phyloP scores from a whole-genome alignment of 2,113 vertebrate species.

The Cynocephalus volans region DNA sequence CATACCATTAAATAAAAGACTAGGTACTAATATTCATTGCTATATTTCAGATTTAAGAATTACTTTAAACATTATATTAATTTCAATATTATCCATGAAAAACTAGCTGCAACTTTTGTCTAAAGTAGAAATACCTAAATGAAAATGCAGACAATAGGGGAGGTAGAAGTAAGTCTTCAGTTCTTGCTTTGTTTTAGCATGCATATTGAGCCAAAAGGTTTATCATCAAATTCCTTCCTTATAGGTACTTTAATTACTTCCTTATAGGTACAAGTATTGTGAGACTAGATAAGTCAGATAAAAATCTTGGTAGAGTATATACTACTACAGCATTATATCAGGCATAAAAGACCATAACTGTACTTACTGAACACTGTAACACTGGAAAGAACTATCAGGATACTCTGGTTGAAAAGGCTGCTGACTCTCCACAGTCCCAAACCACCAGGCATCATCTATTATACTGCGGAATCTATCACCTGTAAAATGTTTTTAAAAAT shows the following conservation, averaged over 20 bases:
- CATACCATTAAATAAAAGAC: slow-evolving; percentile 37
- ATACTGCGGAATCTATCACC: slow-evolving; percentile 98
- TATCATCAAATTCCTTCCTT: slow-evolving; percentile 34
- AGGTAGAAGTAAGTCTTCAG: background rate
- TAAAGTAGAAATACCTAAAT: slow-evolving; percentile 44
- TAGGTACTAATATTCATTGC: slow-evolving; percentile 6
- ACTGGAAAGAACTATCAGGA: slow-evolving; percentile 99
- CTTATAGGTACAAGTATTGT: background rate
- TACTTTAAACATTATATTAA: slow-evolving; percentile 62
- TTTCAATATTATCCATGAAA: slow-evolving; percentile 11
- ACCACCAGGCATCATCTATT: slow-evolving; percentile 99
- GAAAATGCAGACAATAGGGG: slow-evolving; percentile 22
- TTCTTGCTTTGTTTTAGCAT: slow-evolving; percentile 27
- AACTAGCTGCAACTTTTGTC: slow-evolving; percentile 33
- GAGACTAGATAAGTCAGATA: background rate
- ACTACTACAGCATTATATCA: background rate
- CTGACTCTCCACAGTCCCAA: slow-evolving; percentile 97
- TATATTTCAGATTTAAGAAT: slow-evolving; percentile 26
- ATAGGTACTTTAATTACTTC: slow-evolving; percentile 8
- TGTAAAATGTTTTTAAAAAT: slow-evolving; percentile 78
- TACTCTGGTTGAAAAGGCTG: slow-evolving; percentile 97
- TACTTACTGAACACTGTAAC: slow-evolving; percentile 97
- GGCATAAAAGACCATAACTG: slow-evolving; percentile 8
- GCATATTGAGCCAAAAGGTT: background rate
- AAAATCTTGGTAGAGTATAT: background rate